Conservation (phyloP, 2,797 vertebrate genomes). For the Pelodytes ibericus region DNA sequence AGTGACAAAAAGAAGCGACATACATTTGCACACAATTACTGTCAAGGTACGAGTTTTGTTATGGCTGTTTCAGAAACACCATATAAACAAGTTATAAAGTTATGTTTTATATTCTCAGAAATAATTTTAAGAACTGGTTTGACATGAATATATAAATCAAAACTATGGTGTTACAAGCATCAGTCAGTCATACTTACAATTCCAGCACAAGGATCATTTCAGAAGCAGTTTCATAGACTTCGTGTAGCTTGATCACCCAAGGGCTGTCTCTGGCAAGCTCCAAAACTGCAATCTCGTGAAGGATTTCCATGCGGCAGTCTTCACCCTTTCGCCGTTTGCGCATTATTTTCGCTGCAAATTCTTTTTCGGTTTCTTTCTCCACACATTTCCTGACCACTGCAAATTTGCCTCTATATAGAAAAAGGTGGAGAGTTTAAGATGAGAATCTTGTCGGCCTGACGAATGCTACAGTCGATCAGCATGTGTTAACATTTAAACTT, state of each 20-base stretch:
- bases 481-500: neutral
- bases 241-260: constrained; percentile 85
- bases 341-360: constrained; percentile 94
- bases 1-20: no score
- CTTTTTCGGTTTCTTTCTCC: constrained; percentile 82
- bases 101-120: no score
- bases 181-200: constrained; percentile 94
- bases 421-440: neutral
- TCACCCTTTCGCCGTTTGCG: constrained; percentile 92
- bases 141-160: no score
- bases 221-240: constrained; percentile 86
- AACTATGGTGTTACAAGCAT: no score
- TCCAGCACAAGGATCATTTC: constrained; percentile 94
- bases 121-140: no score
- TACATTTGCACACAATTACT: no score
- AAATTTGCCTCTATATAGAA: constrained; percentile 85
- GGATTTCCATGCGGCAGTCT: constrained; percentile 87
- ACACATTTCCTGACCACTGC: constrained; percentile 91
- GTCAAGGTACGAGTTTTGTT: no score
- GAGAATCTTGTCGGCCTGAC: neutral
- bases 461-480: neutral
- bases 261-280: constrained; percentile 81
- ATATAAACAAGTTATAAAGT: no score
- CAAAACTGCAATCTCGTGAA: constrained; percentile 89
- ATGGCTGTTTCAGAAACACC: no score